A percentile compares a stretch with the other conserved stretches of the same genome.
Evolutionary conservation across 2,888 invertebrate species (phyloP).

Genomic region (Anthrax anthrax): DNA sequence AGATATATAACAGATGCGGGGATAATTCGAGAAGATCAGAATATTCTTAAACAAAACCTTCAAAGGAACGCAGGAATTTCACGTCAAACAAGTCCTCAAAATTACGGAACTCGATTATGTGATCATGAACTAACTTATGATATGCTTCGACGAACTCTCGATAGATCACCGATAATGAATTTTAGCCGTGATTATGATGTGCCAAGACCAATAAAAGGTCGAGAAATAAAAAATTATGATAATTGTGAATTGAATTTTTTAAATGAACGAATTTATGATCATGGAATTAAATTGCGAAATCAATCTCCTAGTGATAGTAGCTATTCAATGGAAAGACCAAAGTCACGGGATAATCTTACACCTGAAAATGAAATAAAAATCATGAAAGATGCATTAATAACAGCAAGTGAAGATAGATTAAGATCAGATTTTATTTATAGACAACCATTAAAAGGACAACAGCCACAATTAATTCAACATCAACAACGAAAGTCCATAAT

Average conservation of each 20-base stretch:
- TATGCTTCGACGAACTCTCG: constrained; percentile 27
- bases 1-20: constrained; percentile 20
- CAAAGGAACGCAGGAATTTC: constrained; percentile 5
- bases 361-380: constrained; percentile 18
- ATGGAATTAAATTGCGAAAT: constrained; percentile 19
- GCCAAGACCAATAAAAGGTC: constrained; percentile 21
- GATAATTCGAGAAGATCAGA: constrained; percentile 4
- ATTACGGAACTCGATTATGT: constrained; percentile 31
- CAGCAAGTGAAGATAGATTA: constrained; percentile 13
- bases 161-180: constrained; percentile 31
- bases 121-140: constrained; percentile 34
- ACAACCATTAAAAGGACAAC: constrained; percentile 13
- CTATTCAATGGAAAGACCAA: constrained; percentile 20
- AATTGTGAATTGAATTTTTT: constrained; percentile 31
- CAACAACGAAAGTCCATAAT: constrained; percentile 11
- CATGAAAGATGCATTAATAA: constrained; percentile 7
- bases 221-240: constrained; percentile 29
- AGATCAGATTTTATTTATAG: constrained; percentile 19
- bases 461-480: constrained; percentile 9
- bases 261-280: constrained; percentile 28
- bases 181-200: constrained; percentile 27
- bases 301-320: constrained; percentile 23
- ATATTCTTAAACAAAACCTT: not conserved
- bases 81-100: constrained; percentile 29
- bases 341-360: constrained; percentile 16